Conservation (phyloP, 2,888 invertebrate species). For the Drosophila pseudotakahashii region DNA sequence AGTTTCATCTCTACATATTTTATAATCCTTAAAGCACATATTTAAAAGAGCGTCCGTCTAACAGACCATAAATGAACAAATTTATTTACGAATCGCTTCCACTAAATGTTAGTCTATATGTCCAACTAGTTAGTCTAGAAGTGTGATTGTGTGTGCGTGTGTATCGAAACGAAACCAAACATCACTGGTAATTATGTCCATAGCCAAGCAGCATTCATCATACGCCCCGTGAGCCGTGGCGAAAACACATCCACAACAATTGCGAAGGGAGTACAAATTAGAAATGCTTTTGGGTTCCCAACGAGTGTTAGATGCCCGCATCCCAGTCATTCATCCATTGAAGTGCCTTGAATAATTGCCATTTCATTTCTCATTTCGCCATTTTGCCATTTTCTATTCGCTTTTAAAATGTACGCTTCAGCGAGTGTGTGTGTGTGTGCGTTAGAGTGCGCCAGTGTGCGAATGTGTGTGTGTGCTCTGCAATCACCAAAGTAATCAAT, state of each 20-base stretch:
- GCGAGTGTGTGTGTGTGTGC: slow-evolving; percentile 13
- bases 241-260: slow-evolving; percentile 14
- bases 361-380: slow-evolving; percentile 49
- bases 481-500: slow-evolving; percentile 67
- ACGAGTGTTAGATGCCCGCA: slow-evolving; percentile 22
- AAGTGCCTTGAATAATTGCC: slow-evolving; percentile 48
- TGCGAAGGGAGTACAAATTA: slow-evolving; percentile 17
- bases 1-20: not conserved
- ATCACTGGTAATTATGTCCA: slow-evolving; percentile 29
- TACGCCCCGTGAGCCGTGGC: slow-evolving; percentile 38
- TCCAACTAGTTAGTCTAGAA: slow-evolving; percentile 29
- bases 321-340: slow-evolving; percentile 33
- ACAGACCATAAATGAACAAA: slow-evolving; percentile 1
- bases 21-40: slow-evolving; percentile 24
- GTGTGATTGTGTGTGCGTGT: slow-evolving; percentile 25
- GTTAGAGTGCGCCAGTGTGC: slow-evolving; percentile 16
- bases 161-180: slow-evolving; percentile 22
- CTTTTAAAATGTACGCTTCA: slow-evolving; percentile 20
- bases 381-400: slow-evolving; percentile 21
- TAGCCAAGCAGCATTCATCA: slow-evolving; percentile 32
- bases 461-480: slow-evolving; percentile 27
- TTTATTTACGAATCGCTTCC: slow-evolving; percentile 22
- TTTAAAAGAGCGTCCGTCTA: slow-evolving; percentile 5
- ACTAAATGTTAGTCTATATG: slow-evolving; percentile 45
- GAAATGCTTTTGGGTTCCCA: slow-evolving; percentile 19